phyloP scores from a whole-genome alignment of 2,797 vertebrate genomes.

The Artibeus lituratus region DNA sequence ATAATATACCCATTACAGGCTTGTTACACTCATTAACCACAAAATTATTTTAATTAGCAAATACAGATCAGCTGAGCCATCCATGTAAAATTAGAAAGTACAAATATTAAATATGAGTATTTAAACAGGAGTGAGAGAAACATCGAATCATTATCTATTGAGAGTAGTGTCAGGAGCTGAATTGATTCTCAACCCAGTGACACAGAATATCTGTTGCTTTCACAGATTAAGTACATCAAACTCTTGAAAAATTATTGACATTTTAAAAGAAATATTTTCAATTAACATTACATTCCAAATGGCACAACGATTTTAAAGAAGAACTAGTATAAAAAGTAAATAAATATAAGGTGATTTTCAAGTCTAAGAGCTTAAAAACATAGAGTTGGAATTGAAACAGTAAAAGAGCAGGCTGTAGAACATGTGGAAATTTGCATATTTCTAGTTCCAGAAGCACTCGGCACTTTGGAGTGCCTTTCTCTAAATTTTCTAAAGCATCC shows the following conservation, averaged over 20 bases:
- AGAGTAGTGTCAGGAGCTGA: not conserved
- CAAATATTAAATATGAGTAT: not conserved
- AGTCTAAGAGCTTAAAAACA: not conserved
- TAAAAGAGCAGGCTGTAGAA: not conserved
- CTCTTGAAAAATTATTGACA: not conserved
- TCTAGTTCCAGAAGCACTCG: not conserved
- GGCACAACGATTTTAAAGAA: slow-evolving; percentile 4
- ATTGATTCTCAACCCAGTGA: not conserved
- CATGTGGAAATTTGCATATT: not conserved
- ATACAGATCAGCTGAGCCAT: not conserved
- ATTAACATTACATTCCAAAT: not conserved
- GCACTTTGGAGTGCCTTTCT: not conserved
- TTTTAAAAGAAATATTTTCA: slow-evolving; percentile 13
- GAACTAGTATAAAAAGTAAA: not conserved
- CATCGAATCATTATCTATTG: not conserved
- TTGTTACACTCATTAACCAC: not conserved
- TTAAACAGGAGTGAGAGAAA: not conserved
- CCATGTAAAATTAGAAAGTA: not conserved
- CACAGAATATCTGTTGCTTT: not conserved
- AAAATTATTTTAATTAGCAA: not conserved
- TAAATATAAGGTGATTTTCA: not conserved
- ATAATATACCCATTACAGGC: not conserved
- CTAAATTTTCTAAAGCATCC: not conserved
- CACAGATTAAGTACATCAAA: not conserved
- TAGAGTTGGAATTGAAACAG: not conserved